Evolutionary conservation across 1,140 invertebrate species (phyloP), one percentile per base, ranked within the genome.

Genomic region (Aphelinus certus): DNA sequence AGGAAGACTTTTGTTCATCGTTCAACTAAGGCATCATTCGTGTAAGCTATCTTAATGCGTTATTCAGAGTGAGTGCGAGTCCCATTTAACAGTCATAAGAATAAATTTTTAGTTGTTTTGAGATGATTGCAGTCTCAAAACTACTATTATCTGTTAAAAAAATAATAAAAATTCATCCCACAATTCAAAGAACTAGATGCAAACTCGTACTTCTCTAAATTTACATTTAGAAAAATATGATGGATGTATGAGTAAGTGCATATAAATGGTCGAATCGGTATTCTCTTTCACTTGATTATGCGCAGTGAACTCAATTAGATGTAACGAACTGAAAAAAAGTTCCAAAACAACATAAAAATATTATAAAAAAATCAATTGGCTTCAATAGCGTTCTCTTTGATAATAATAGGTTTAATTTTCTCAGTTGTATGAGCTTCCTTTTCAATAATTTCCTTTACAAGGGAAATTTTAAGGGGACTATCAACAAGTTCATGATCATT

Each of bases 401-500:
- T 4, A 55, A 58, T 9, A 4, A 57, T 47, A 2, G 42, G 42
- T 1, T 49, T 49, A 26, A 26, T 0, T 26, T 26, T 26, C 26
- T 26, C 26, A 26, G 26, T 26, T 26, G 26, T 26, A 26, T 26
- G 26, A 42, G 10, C 68, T 5, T 63, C 42, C 62, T 73, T 67
- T 43, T 51, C 49, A 45, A 26, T 64, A 42, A 53, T 42, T 64
- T 70, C 77, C 2, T 64, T 60, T 1, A 71, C 64, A 49, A 71
- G 67, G 4, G 64, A 53, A 57, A 75, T 51, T 57, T 55, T 77
- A 42, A 76, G 49, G 61, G 58, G 2, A 71, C 75, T 57, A 64
- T 79, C 60, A 75, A 78, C 53, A 46, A 76, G 76, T 65, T 58
- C 68, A 79, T 58, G 65, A 72, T 74, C 74, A 60, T 79, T 82